Base-by-base conservation (phyloP, 2,888 invertebrate genomes). In the Pinctada fucata region DNA sequence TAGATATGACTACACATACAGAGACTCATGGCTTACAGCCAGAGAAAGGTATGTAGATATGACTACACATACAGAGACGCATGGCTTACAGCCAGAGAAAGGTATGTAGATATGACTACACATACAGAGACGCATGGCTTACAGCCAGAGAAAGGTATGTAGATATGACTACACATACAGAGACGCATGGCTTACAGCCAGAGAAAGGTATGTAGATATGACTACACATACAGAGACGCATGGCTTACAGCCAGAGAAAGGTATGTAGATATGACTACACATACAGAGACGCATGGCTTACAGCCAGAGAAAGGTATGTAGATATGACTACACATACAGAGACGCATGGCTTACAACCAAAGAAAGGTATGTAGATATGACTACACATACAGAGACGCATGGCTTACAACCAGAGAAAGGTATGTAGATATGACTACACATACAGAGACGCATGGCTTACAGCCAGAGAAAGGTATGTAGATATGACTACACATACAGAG, bases 11-110 rank as follows among this genome's bases (percentile, higher is more conserved):
- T n/a, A 83, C 85, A 16, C 87, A 91, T 78, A 88, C 89, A 45
- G 90, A 91, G 76, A 84, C 85, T 0, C 82, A 82, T 49, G 89
- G 90, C 8, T 72, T 88, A 16, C 82, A 85, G 5, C 79, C 85
- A n/a, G 91, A 91, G 72, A 89, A 90, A 87, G n/a, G n/a, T n/a
- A n/a, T n/a, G n/a, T n/a, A n/a, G n/a, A 86, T 82, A 87, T 90
- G 82, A 84, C 87, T n/a, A 83, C 85, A 16, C 87, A 91, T 78
- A 88, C 89, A 45, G 90, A 91, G 76, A 84, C 85, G 0, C 82
- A 82, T 49, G 89, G 90, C 8, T 72, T 88, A 16, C 82, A 85
- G 5, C 79, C 85, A n/a, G 91, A 91, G 72, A 89, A 90, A 87
- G n/a, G n/a, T n/a, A n/a, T n/a, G n/a, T n/a, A n/a, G n/a, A 86